Evolutionary conservation across 2,113 vertebrate species (phyloP).

Genomic region (Ciconia maguari): DNA sequence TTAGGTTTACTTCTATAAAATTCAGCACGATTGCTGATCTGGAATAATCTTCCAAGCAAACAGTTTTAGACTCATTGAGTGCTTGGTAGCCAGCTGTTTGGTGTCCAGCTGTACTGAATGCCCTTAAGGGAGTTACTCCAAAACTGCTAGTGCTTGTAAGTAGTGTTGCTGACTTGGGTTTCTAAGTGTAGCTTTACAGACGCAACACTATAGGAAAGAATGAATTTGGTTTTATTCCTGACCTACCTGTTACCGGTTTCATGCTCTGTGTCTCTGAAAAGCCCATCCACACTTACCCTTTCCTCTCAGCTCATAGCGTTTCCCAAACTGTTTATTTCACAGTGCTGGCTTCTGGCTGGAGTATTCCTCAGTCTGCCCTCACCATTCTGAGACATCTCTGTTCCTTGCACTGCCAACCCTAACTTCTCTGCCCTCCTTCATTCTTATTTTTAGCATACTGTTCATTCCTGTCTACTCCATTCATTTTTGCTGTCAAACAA

Average conservation of each 20-base stretch:
- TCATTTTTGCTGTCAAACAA: background rate
- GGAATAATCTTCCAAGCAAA: background rate
- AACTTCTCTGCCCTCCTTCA: background rate
- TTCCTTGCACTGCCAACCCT: background rate
- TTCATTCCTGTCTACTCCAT: background rate
- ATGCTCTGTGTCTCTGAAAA: background rate
- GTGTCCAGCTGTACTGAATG: background rate
- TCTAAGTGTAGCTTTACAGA: background rate
- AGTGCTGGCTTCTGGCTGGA: background rate
- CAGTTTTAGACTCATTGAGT: background rate
- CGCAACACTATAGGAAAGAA: background rate
- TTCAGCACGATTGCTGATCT: background rate
- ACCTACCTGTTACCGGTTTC: background rate
- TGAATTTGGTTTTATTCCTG: accelerated
- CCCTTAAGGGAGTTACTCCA: background rate
- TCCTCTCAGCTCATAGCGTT: background rate
- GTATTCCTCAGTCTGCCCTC: background rate
- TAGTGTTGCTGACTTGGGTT: background rate
- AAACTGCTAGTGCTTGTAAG: background rate
- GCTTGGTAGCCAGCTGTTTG: background rate
- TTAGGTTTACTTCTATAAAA: background rate
- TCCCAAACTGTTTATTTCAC: background rate
- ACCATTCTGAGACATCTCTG: background rate
- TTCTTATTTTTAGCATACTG: background rate
- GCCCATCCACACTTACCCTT: background rate